These are phyloP conservation scores for Halichoerus grypus DNA, from an alignment of 2,113 vertebrate species.

Conservation along the genomic window DNA sequence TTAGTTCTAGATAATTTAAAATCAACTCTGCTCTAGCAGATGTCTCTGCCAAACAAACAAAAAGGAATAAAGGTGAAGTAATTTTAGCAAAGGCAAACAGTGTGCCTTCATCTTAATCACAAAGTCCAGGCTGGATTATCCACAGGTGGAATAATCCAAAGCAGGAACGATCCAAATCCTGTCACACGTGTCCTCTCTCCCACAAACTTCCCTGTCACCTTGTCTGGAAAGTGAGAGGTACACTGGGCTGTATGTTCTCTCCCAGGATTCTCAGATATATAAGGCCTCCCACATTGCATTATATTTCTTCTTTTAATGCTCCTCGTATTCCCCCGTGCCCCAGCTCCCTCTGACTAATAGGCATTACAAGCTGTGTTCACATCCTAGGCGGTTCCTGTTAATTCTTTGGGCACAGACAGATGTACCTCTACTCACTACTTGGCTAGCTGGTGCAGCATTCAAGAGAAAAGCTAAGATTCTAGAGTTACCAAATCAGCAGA, in stretches of 20 bases:
- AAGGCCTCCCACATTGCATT: neutral
- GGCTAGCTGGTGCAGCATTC: neutral
- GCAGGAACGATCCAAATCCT: neutral
- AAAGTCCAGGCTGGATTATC: neutral
- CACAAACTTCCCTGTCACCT: neutral
- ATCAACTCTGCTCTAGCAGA: neutral
- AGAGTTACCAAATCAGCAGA: constrained; percentile 9
- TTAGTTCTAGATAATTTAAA: constrained; percentile 39
- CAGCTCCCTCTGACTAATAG: neutral
- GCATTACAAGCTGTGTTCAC: neutral
- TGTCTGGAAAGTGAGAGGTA: neutral
- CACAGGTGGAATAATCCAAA: neutral
- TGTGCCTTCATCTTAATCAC: neutral
- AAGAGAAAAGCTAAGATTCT: constrained; percentile 13
- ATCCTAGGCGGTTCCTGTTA: neutral
- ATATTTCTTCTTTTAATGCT: neutral
- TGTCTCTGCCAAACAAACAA: neutral
- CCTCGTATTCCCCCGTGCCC: neutral
- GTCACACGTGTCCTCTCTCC: neutral
- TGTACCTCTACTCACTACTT: neutral
- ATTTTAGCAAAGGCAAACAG: neutral
- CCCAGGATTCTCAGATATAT: neutral
- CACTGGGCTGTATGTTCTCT: neutral
- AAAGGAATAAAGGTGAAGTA: constrained; percentile 13
- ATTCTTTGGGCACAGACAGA: neutral